These are phyloP conservation scores for Caenorhabditis sp. DNA, from an alignment of 2,888 invertebrate genomes.

Conservation along the genomic window DNA sequence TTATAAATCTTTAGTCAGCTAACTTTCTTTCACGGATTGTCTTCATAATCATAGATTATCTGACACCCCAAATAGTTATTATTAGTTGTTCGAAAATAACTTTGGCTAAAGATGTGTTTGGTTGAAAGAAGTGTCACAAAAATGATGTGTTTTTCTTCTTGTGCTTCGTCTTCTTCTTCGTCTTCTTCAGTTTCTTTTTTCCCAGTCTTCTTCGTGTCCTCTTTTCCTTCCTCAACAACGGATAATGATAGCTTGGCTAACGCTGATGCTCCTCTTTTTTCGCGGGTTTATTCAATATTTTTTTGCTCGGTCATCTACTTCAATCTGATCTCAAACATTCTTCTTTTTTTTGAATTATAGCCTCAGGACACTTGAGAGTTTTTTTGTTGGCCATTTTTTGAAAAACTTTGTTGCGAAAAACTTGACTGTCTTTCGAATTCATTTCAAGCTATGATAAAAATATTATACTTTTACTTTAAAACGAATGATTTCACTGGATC, in stretches of 20 bases:
- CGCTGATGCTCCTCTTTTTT: not conserved
- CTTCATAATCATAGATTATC: no score
- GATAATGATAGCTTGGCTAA: not conserved
- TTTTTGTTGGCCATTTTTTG: no score
- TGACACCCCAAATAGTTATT: no score
- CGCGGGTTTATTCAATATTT: not conserved
- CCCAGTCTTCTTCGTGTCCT: not conserved
- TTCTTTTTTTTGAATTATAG: not conserved
- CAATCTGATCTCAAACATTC: not conserved
- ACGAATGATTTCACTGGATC: no score
- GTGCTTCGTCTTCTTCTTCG: not conserved
- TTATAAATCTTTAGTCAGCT: no score
- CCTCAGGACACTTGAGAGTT: not conserved
- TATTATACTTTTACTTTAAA: no score
- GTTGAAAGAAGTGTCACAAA: constrained; percentile 21
- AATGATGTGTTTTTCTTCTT: constrained; percentile 7
- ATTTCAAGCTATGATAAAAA: no score
- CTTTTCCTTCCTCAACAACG: not conserved
- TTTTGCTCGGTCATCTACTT: not conserved
- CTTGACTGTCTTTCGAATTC: no score
- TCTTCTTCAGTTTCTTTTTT: not conserved
- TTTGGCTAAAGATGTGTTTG: constrained; percentile 16
- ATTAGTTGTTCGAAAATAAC: not conserved
- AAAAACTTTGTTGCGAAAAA: no score
- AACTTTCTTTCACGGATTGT: no score